Evolutionary conservation across 2,113 vertebrate species (phyloP), one percentile per base, ranked within the genome.

Genomic region (Zingel zingel): DNA sequence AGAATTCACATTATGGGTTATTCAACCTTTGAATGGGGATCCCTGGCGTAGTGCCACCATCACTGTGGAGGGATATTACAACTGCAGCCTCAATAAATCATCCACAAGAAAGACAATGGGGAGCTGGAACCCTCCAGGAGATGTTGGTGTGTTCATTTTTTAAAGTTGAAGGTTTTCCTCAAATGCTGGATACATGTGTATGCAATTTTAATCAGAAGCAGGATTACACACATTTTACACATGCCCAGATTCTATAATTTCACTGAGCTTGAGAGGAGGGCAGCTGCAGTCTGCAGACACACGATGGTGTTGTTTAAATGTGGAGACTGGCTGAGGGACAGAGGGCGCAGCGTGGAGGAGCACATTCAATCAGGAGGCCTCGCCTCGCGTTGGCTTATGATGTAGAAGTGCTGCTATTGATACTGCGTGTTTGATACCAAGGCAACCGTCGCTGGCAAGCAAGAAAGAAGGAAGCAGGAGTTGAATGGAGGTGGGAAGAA

Each of bases 301-400:
- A 92, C 81, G 0, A 86, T 86, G 83, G 86, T 86, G 65, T 36
- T 92, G 67, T 93, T 94, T 75, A 93, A 90, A 21, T 82, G 88
- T 47, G 91, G 81, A 36, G 89, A 91, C 71, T 4, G n/a, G 47
- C 75, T 89, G 56, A 86, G 65, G 16, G 15, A 39, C 43, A 57
- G 43, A 18, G 69, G 76, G 21, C 3, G n/a, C 57, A 88, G 76
- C 0, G 39, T 87, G 54, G 50, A 86, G 51, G 85, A 92, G 63
- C 75, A 83, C 50, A 87, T 93, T 66, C 50, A 82, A 75, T 71
- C 59, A 27, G 83, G 81, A 30, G 88, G 91, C 25, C 68, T 74
- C 16, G 74, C 84, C 11, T 43, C 91, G 54, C 71, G 43, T 3
- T 78, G 85, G 89, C 61, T 92, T 39, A 81, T 92, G 50, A 81